These are phyloP conservation scores for Protonibea diacanthus DNA, from an alignment of 2,797 vertebrate species.

Conservation along the genomic window DNA sequence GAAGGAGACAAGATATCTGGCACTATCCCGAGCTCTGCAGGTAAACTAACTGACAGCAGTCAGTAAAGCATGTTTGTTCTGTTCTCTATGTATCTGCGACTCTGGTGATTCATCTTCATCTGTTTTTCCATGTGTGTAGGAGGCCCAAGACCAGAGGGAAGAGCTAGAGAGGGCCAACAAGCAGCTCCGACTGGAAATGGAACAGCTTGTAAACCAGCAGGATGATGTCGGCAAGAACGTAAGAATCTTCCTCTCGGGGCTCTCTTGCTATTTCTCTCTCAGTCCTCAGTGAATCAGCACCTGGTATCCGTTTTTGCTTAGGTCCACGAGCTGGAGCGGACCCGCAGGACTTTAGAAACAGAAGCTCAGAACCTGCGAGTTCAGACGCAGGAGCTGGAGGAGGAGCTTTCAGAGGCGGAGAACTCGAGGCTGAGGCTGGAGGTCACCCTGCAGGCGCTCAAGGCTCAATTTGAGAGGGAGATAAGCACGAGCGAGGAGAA, in stretches of 20 bases:
- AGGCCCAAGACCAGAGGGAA: slow-evolving; percentile 88
- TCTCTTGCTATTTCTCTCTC: slow-evolving; percentile 19
- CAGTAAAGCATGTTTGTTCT: not conserved
- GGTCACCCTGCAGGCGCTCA: slow-evolving; percentile 93
- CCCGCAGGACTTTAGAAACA: slow-evolving; percentile 87
- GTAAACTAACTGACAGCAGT: slow-evolving; percentile 51
- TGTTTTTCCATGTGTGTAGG: slow-evolving; percentile 67
- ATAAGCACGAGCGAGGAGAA: slow-evolving; percentile 90
- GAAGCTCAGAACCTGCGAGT: slow-evolving; percentile 87
- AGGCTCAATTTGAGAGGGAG: slow-evolving; percentile 93
- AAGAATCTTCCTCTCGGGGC: slow-evolving; percentile 48
- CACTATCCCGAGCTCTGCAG: slow-evolving; percentile 88
- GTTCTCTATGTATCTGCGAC: not conserved
- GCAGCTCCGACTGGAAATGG: slow-evolving; percentile 91
- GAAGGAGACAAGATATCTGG: slow-evolving; percentile 90
- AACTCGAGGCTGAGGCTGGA: slow-evolving; percentile 92
- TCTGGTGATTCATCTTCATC: slow-evolving; percentile 9
- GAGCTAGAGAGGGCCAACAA: slow-evolving; percentile 93
- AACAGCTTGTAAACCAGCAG: slow-evolving; percentile 93
- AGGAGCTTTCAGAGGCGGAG: slow-evolving; percentile 90
- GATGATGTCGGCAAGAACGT: slow-evolving; percentile 95
- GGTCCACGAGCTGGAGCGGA: slow-evolving; percentile 94
- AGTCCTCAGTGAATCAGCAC: slow-evolving; percentile 9
- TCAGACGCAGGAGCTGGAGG: slow-evolving; percentile 93
- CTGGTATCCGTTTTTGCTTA: slow-evolving; percentile 55